Evolutionary conservation across 2,113 vertebrate genomes (phyloP).

Genomic region (Xiphophorus hellerii): DNA sequence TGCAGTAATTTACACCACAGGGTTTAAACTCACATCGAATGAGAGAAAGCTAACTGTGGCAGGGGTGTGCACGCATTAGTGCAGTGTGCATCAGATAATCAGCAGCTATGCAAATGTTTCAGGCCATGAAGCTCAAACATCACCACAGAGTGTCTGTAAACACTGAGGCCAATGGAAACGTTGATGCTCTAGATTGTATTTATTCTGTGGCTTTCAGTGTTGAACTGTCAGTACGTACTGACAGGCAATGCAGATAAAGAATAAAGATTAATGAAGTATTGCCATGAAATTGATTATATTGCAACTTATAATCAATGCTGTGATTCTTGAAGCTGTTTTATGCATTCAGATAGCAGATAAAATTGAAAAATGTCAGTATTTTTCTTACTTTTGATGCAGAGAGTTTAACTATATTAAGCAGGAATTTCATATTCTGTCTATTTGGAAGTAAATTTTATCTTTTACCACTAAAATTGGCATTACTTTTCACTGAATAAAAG

Average conservation of each 20-base stretch:
- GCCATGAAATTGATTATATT: neutral
- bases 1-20: neutral
- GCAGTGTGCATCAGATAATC: constrained; percentile 11
- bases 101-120: constrained; percentile 1
- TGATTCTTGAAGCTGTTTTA: neutral
- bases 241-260: neutral
- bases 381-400: neutral
- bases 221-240: neutral
- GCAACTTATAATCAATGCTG: neutral
- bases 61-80: neutral
- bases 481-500: neutral
- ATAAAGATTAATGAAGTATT: neutral
- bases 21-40: neutral
- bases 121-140: neutral
- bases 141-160: neutral
- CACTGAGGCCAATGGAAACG: constrained; percentile 12
- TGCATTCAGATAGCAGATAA: neutral
- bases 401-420: neutral
- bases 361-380: neutral
- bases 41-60: neutral
- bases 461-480: too few species aligned
- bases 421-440: too few species aligned
- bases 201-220: constrained; percentile 1
- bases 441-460: too few species aligned
- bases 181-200: neutral